Conservation (phyloP, 2,888 invertebrate genomes). For the Xestia rhomboidea region DNA sequence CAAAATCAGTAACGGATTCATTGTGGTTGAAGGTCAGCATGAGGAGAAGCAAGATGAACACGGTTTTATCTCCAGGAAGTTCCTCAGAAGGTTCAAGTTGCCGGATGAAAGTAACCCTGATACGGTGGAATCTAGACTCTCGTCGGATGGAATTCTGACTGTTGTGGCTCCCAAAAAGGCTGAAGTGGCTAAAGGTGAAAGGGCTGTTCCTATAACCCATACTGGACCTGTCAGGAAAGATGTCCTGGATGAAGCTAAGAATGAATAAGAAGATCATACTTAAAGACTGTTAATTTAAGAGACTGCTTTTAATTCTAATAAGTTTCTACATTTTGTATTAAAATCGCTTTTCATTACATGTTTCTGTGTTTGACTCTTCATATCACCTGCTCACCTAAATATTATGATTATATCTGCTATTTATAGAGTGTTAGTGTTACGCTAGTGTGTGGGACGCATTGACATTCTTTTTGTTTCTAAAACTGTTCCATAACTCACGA, state of each 20-base stretch:
- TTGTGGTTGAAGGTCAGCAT: slow-evolving; percentile 94
- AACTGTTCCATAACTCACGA: slow-evolving; percentile 16
- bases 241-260: slow-evolving; percentile 67
- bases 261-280: slow-evolving; percentile 31
- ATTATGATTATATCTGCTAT: slow-evolving; percentile 20
- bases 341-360: slow-evolving; percentile 5
- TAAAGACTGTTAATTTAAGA: slow-evolving; percentile 35
- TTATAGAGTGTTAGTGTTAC: slow-evolving; percentile 23
- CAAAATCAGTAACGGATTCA: slow-evolving; percentile 92
- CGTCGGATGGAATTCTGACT: slow-evolving; percentile 94
- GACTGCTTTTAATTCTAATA: slow-evolving; percentile 51
- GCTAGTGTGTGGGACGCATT: slow-evolving; percentile 14
- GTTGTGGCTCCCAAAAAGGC: slow-evolving; percentile 91
- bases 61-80: slow-evolving; percentile 94
- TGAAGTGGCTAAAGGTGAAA: slow-evolving; percentile 82
- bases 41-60: slow-evolving; percentile 94
- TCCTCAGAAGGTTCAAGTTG: slow-evolving; percentile 92
- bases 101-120: slow-evolving; percentile 93
- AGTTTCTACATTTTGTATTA: slow-evolving; percentile 41
- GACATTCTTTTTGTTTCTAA: slow-evolving; percentile 9
- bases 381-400: slow-evolving; percentile 19
- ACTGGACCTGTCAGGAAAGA: slow-evolving; percentile 89
- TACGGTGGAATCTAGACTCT: slow-evolving; percentile 93
- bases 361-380: background rate
- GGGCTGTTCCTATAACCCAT: slow-evolving; percentile 90